A percentile compares a stretch with the other conserved stretches of the same genome.
phyloP scores from a whole-genome alignment of 92 coral and sea anemone species.

The Phenganax marumi region DNA sequence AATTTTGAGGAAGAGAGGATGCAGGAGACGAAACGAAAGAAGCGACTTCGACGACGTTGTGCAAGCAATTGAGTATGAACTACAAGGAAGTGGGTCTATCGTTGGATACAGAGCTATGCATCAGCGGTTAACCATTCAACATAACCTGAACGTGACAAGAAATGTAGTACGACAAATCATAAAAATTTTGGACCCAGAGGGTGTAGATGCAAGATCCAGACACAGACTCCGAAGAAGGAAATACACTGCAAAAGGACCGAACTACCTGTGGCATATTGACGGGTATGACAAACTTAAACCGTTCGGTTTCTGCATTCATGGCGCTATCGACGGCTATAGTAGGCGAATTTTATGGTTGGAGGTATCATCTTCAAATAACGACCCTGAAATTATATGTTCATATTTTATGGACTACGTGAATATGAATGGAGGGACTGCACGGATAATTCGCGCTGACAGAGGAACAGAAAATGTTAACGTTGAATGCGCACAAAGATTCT shows the following conservation, averaged over 20 bases:
- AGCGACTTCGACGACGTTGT: constrained; percentile 36
- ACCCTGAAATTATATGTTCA: constrained; percentile 29
- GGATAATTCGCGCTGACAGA: not conserved
- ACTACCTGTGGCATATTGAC: constrained; percentile 43
- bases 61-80: constrained; percentile 33
- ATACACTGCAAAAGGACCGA: constrained; percentile 36
- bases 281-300: constrained; percentile 31
- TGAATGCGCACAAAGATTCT: constrained; percentile 19
- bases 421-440: not conserved
- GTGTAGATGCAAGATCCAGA: constrained; percentile 36
- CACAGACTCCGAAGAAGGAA: constrained; percentile 21
- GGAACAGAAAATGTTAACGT: constrained; percentile 17
- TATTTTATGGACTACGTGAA: constrained; percentile 19
- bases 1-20: constrained; percentile 26
- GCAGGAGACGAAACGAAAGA: constrained; percentile 16
- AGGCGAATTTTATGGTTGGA: constrained; percentile 33
- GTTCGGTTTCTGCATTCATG: constrained; percentile 25
- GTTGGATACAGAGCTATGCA: constrained; percentile 44
- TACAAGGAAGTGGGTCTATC: constrained; percentile 31
- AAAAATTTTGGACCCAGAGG: constrained; percentile 48
- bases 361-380: constrained; percentile 30
- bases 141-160: constrained; percentile 39
- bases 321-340: constrained; percentile 40
- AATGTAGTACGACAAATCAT: constrained; percentile 38
- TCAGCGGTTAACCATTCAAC: constrained; percentile 15